Conservation (phyloP, 2,797 vertebrate species). For the Anisognathus igniventris region DNA sequence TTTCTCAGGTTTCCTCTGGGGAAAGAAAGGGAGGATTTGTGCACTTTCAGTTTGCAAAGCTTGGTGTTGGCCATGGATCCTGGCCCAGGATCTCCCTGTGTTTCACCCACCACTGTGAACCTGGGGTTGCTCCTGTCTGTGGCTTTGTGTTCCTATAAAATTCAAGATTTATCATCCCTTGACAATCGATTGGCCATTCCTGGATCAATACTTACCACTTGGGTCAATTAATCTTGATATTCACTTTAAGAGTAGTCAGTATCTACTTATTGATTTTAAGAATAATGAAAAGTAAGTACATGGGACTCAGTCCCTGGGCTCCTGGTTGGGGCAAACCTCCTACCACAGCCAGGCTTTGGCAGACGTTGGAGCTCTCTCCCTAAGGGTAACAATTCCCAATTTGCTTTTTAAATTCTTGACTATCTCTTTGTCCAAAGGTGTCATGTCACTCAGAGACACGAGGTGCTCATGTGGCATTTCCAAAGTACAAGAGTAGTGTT, state of each 20-base stretch:
- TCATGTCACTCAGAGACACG: accelerated
- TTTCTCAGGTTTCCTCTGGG: not conserved
- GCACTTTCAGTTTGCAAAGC: not conserved
- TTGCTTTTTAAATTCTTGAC: not conserved
- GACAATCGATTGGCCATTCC: slow-evolving; percentile 45
- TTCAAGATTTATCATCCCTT: slow-evolving; percentile 52
- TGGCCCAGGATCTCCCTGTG: accelerated
- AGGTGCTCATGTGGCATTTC: accelerated
- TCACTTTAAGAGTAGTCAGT: slow-evolving; percentile 61
- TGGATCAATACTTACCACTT: slow-evolving; percentile 65
- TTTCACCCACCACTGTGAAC: not conserved
- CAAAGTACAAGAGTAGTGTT: accelerated
- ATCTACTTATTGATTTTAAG: slow-evolving; percentile 69
- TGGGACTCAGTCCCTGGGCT: not conserved
- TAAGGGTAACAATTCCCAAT: not conserved
- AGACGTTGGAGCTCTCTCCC: not conserved
- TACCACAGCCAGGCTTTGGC: not conserved
- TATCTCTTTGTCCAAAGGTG: not conserved
- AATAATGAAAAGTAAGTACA: slow-evolving; percentile 66
- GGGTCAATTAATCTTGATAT: slow-evolving; percentile 72
- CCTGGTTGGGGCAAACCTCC: not conserved
- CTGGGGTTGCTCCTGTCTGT: not conserved
- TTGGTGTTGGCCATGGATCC: not conserved
- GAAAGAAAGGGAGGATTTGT: not conserved
- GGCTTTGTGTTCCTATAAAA: slow-evolving; percentile 22